Percentiles rank a stretch among this genome's conserved stretches.
These are phyloP conservation scores for Pampusana beccarii DNA, from an alignment of 2,113 vertebrate species.

Conservation along the genomic window DNA sequence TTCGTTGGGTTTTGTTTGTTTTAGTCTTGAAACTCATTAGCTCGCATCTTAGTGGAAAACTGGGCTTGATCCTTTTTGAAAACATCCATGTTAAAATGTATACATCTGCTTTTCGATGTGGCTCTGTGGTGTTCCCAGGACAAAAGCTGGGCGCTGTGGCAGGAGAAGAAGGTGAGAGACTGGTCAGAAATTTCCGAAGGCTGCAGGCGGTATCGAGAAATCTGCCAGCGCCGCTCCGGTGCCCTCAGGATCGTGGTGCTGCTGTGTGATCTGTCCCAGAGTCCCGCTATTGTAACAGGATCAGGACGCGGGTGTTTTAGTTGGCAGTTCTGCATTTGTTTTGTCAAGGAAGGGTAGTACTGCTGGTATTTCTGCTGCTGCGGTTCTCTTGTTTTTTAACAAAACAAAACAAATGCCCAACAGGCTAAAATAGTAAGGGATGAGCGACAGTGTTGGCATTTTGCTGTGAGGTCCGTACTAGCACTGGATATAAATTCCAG, in stretches of 20 bases:
- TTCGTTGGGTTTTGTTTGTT: not conserved
- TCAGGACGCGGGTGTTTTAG: not conserved
- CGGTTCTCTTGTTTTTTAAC: not conserved
- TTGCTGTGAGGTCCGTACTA: not conserved
- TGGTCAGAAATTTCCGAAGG: not conserved
- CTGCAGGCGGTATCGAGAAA: not conserved
- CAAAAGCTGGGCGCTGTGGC: fast-evolving
- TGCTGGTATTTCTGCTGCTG: not conserved
- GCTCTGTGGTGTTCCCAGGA: not conserved
- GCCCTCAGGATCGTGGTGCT: not conserved
- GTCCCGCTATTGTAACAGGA: not conserved
- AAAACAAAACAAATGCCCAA: not conserved
- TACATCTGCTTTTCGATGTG: not conserved
- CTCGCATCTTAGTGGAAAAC: not conserved
- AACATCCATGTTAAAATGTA: not conserved
- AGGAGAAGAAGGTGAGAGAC: not conserved
- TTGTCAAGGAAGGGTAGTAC: not conserved
- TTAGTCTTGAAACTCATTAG: not conserved
- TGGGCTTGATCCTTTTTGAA: not conserved
- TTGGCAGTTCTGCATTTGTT: not conserved
- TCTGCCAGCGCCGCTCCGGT: not conserved
- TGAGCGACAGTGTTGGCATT: not conserved
- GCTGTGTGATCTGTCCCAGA: not conserved
- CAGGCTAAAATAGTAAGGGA: not conserved
- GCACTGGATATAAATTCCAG: not conserved